Percentiles rank a stretch among this genome's conserved stretches.
Conservation (phyloP, 2,113 vertebrate species). For the Oreotrochilus melanogaster region DNA sequence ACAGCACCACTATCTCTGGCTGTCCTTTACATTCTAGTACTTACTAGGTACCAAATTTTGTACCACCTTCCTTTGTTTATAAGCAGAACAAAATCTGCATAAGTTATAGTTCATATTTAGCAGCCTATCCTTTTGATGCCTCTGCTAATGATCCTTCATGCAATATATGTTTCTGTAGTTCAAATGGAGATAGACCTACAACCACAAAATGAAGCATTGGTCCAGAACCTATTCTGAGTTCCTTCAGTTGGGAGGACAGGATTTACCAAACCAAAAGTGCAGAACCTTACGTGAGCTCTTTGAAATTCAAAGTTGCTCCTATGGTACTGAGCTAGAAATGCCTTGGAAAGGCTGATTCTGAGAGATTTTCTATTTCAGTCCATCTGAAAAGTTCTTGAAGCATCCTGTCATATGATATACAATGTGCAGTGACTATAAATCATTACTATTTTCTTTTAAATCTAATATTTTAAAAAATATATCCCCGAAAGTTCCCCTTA, state of each 20-base stretch:
- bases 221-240: not conserved
- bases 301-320: fast-evolving
- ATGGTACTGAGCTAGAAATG: not conserved
- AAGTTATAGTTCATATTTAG: not conserved
- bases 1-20: not conserved
- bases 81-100: not conserved
- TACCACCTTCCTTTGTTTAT: not conserved
- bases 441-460: no score
- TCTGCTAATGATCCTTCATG: not conserved
- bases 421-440: not conserved
- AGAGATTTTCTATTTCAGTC: not conserved
- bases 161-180: not conserved
- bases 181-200: not conserved
- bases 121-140: not conserved
- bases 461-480: not conserved
- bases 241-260: not conserved
- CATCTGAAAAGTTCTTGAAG: not conserved
- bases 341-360: not conserved
- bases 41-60: not conserved
- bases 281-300: not conserved
- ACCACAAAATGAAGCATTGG: not conserved
- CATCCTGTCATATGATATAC: not conserved
- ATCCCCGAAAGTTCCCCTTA: fast-evolving
- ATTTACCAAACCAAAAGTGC: not conserved
- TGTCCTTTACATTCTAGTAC: not conserved